A percentile compares a stretch with the other conserved stretches of the same genome.
Conservation (phyloP, 2,113 vertebrate species). For the Callipepla squamata region DNA sequence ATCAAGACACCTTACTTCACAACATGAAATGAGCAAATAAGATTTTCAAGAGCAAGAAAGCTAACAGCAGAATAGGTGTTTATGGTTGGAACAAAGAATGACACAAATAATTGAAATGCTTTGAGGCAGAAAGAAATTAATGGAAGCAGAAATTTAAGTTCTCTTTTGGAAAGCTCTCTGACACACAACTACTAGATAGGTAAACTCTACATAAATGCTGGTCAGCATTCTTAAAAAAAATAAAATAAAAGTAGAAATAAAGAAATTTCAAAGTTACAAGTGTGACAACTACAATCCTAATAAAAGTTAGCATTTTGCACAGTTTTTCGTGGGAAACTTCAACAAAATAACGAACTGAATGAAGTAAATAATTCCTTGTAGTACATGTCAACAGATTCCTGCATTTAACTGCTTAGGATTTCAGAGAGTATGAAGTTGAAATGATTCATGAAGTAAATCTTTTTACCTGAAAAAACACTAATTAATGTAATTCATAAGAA, state of each 20-base stretch:
- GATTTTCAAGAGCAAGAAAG: background rate
- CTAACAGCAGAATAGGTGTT: background rate
- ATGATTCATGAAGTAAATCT: background rate
- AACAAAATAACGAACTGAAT: background rate
- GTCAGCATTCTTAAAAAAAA: background rate
- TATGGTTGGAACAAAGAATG: background rate
- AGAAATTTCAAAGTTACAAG: background rate
- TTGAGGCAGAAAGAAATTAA: background rate
- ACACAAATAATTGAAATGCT: background rate
- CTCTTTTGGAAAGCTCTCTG: background rate
- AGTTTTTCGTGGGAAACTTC: background rate
- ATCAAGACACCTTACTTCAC: background rate
- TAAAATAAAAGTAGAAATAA: background rate
- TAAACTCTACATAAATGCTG: background rate
- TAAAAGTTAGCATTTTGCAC: fast-evolving
- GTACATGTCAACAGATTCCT: background rate
- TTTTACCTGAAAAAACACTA: background rate
- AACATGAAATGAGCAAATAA: background rate
- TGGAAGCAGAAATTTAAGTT: background rate
- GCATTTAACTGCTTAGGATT: background rate
- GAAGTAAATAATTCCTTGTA: background rate
- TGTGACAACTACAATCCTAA: background rate
- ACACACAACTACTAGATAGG: fast-evolving
- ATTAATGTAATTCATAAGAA: background rate
- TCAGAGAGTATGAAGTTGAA: background rate